Conservation (phyloP, 2,888 invertebrate species). For the Hypercompe scribonia region DNA sequence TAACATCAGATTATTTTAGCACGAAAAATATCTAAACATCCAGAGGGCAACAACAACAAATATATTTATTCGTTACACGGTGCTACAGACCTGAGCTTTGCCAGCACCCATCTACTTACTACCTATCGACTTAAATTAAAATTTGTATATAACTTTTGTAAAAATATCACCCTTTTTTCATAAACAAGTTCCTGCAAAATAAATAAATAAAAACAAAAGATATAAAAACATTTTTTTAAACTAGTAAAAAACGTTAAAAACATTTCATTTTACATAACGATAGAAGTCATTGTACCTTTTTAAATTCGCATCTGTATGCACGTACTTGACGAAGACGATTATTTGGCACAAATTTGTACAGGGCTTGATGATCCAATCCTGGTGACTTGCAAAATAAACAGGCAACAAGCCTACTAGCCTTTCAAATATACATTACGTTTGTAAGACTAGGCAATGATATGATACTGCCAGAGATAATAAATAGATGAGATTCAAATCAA, state of each 20-base stretch:
- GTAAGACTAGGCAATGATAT: neutral
- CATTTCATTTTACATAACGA: neutral
- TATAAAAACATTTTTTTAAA: neutral
- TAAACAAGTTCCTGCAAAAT: neutral
- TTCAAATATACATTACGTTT: neutral
- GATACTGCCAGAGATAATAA: neutral
- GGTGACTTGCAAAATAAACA: neutral
- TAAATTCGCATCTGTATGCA: neutral
- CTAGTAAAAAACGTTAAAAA: no score
- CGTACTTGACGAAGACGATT: no score
- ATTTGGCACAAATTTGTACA: no score
- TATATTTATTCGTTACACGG: neutral
- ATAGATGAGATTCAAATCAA: neutral
- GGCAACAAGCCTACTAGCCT: neutral
- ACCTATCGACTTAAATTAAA: neutral
- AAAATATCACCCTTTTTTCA: neutral
- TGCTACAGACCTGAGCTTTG: neutral
- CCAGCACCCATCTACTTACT: neutral
- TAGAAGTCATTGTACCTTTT: neutral
- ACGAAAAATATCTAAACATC: neutral
- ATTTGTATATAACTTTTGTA: slow-evolving; percentile 5
- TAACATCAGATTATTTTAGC: neutral
- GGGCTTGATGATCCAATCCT: no score
- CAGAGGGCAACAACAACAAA: neutral
- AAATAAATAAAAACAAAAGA: neutral